phyloP scores from a whole-genome alignment of 2,113 vertebrate genomes.

The Dicerorhinus sumatrensis region DNA sequence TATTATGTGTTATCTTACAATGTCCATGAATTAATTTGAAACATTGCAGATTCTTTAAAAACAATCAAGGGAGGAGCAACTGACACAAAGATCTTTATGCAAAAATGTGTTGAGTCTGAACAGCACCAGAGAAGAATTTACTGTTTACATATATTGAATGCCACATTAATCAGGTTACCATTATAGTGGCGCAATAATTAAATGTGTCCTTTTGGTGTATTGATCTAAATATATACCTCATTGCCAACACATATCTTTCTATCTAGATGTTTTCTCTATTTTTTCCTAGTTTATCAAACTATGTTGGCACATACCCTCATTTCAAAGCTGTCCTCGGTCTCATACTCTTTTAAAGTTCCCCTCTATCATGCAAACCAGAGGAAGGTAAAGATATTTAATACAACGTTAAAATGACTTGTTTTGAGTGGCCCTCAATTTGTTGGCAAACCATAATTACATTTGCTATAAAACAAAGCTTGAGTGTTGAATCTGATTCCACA shows the following conservation, averaged over 20 bases:
- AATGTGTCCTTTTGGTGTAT: background rate
- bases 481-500: background rate
- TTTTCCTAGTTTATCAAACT: slow-evolving; percentile 23
- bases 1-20: background rate
- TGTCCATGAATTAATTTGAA: background rate
- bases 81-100: slow-evolving; percentile 18
- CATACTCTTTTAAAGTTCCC: background rate
- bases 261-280: background rate
- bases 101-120: slow-evolving; percentile 36
- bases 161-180: background rate
- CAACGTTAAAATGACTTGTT: background rate
- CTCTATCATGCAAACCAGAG: slow-evolving; percentile 3
- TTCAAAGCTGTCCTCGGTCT: slow-evolving; percentile 13
- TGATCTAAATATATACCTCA: slow-evolving; percentile 15
- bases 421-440: background rate
- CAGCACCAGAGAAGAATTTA: slow-evolving; percentile 37
- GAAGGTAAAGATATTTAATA: background rate
- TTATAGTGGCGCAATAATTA: background rate
- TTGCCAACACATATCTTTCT: background rate
- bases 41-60: slow-evolving; percentile 29
- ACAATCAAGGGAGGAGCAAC: background rate
- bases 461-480: slow-evolving; percentile 29
- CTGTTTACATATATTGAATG: background rate
- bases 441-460: background rate
- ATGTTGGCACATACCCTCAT: background rate